These are phyloP conservation scores for Lophotis ruficrista DNA, from an alignment of 2,113 vertebrate species.

Conservation along the genomic window DNA sequence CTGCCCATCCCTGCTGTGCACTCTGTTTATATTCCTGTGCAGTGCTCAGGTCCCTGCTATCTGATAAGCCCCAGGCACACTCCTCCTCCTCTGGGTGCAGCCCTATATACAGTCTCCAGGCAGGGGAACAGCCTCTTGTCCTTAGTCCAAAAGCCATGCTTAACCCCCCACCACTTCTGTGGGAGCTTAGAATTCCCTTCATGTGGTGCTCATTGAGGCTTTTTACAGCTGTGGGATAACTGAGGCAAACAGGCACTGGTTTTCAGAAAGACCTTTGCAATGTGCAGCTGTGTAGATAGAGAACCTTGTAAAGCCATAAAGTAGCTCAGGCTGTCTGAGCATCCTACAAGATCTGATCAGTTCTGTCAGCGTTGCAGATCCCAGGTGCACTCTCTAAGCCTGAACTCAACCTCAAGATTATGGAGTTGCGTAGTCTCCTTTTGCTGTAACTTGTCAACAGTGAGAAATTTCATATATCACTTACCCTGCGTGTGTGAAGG, in stretches of 20 bases:
- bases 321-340: not conserved
- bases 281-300: not conserved
- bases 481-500: not conserved
- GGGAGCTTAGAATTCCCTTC: not conserved
- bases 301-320: not conserved
- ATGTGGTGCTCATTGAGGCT: not conserved
- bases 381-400: not conserved
- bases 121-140: not conserved
- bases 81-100: not conserved
- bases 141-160: not conserved
- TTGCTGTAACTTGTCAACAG: not conserved
- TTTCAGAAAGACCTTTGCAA: not conserved
- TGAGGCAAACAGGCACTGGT: not conserved
- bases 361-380: not conserved
- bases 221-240: not conserved
- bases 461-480: not conserved
- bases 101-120: not conserved
- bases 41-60: not conserved
- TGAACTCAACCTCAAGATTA: not conserved
- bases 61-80: not conserved
- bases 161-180: not conserved
- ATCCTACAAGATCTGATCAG: not conserved
- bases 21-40: not conserved
- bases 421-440: rapidly evolving
- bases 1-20: not conserved